Evolutionary conservation across 2,113 vertebrate genomes (phyloP), one percentile per base, ranked within the genome.

Genomic region (Tychaedon coryphoeus): DNA sequence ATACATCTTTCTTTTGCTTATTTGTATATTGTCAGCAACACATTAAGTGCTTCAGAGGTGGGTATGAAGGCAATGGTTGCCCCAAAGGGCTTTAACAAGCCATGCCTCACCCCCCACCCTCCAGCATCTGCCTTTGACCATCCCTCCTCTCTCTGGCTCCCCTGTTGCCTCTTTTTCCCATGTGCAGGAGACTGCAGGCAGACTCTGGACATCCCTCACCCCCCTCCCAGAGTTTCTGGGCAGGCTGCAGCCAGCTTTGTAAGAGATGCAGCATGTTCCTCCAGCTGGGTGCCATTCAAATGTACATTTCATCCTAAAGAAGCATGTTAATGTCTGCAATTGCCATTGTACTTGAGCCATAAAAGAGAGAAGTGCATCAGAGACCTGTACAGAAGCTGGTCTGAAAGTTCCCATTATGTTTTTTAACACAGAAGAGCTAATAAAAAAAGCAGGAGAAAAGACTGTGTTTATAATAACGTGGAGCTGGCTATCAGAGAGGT

Each of bases 291-390:
- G 77, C 77, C 75, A 57, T 89, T 95, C 94, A 95, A 88, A 71
- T 96, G 94, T 97, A 96, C 96, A 96, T 96, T 96, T 94, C 77
- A 82, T 92, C 81, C 81, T 93, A 84, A 91, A 96, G 69, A 93
- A 95, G 97, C 97, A 97, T 97, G 97, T 95, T 96, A 81, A 93
- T 94, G 90, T 97, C 93, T 96, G 85, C 58, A 0, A 95, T 95
- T 94, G 82, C 92, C 81, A 61, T 91, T 97, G 95, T 97, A 96
- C 81, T 91, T 92, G 93, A 96, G 93, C 95, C 94, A 92, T 92
- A 94, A 93, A 90, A 93, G 88, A 95, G 61, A 94, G 61, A 97
- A 95, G 78, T 8, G 79, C 88, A 96, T 93, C 84, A 75, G 80
- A 94, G 91, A 90, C 76, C 73, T 71, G 78, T 92, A 93, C 78